Evolutionary conservation across 2,113 vertebrate species (phyloP), one percentile per base, ranked within the genome.

Genomic region (Acrocephalus kingi): DNA sequence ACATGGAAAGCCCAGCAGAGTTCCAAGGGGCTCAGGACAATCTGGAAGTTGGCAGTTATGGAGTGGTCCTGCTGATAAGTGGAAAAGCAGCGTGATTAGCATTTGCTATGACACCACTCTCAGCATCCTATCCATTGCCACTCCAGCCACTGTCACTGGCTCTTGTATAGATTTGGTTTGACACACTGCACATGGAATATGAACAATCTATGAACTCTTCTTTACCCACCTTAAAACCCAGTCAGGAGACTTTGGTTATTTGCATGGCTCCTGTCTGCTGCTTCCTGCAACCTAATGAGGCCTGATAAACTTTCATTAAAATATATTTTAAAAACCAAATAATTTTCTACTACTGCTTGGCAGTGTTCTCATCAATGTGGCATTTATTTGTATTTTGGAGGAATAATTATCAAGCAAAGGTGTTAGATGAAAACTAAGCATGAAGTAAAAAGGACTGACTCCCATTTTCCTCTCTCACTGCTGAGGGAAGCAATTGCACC

Each of bases 81-180:
- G 30, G 59, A 59, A 87, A 84, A 93, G 37, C 69, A 88, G 49
- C 2, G 62, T 91, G 88, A 92, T 85, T 66, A 77, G 68, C 69
- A 64, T 43, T 82, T 74, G 89, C 89, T 84, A 52, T 24, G 87
- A 91, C 93, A 94, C 87, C 67, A 68, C 93, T 88, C 37, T 83
- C 66, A 86, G 73, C 73, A 87, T 59, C 82, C 89, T 64, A 68
- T 63, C 89, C 76, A 62, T 90, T 72, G 83, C 49, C 87, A 81
- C 75, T 68, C 77, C 74, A n/a, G 84, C 56, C 93, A 49, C 72
- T 27, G 81, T 52, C 92, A 51, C 75, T 24, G 81, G 27, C 67
- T 74, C 54, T 20, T 71, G 73, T 79, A 64, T 30, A 31, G 43
- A 45, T 82, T 84, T 91, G 48, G 31, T 71, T 45, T 73, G 73